These are phyloP conservation scores for Saccostrea echinata DNA, from an alignment of 1,140 invertebrate species.

Conservation along the genomic window DNA sequence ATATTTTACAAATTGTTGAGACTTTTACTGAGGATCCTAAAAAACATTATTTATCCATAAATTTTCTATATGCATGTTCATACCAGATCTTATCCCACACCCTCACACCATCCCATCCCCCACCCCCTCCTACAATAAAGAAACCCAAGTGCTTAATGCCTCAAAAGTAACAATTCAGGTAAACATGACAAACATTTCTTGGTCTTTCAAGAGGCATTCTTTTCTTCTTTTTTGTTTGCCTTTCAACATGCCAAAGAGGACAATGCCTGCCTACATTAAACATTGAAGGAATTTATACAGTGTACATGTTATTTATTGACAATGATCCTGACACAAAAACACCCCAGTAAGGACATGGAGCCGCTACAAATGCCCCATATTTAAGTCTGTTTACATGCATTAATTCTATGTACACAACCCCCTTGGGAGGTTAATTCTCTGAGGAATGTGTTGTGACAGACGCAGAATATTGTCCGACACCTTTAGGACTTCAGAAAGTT, in stretches of 20 bases:
- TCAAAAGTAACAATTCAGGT: background rate
- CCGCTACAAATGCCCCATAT: background rate
- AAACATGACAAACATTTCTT: background rate
- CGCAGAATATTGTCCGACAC: background rate
- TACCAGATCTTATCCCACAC: no score
- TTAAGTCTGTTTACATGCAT: constrained; percentile 1
- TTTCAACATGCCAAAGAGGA: constrained; percentile 11
- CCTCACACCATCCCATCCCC: background rate
- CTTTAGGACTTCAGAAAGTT: background rate
- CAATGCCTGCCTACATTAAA: background rate
- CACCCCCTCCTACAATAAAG: background rate
- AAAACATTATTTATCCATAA: no score
- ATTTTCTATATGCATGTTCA: no score
- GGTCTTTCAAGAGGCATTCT: background rate
- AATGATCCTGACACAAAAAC: background rate
- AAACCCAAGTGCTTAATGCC: background rate
- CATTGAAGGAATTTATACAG: constrained; percentile 1
- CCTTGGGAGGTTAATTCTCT: background rate
- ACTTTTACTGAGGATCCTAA: no score
- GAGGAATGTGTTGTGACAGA: background rate
- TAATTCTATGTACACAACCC: constrained; percentile 19
- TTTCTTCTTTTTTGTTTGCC: constrained; percentile 5
- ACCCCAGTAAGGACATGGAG: background rate
- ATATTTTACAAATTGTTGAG: no score
- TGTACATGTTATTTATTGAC: constrained; percentile 2